A percentile compares a stretch with the other conserved stretches of the same genome.
Conservation (phyloP, 2,888 invertebrate genomes). For the Erpobdella octoculata region DNA sequence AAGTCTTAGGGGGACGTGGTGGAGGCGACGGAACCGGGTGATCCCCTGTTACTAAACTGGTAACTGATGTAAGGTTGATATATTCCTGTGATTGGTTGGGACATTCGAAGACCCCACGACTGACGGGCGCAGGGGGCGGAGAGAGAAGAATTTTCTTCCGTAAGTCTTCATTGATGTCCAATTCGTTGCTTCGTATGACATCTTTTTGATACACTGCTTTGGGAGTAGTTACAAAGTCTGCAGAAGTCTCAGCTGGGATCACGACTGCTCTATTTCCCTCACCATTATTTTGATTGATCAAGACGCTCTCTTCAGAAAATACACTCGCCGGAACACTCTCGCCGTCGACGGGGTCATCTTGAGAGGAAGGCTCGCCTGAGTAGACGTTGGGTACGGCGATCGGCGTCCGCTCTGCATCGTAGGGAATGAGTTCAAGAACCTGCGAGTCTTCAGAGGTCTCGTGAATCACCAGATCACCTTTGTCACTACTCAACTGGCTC, state of each 20-base stretch:
- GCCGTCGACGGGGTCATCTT: too few relatives aligned
- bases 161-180: background rate
- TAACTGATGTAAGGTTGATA: constrained; percentile 18
- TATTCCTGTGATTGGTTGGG: constrained; percentile 21
- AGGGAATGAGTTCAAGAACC: too few relatives aligned
- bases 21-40: background rate
- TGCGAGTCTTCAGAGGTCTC: too few relatives aligned
- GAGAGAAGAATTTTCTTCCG: background rate
- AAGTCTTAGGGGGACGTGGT: background rate
- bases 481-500: background rate
- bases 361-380: too few relatives aligned
- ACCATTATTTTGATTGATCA: constrained; percentile 32
- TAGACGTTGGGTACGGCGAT: too few relatives aligned
- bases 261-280: too few relatives aligned
- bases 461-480: too few relatives aligned
- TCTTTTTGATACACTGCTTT: background rate
- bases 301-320: too few relatives aligned
- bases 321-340: too few relatives aligned
- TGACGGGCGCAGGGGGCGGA: background rate
- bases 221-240: background rate
- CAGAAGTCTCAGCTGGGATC: background rate
- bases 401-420: background rate
- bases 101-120: background rate
- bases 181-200: background rate
- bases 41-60: background rate